Base-by-base conservation (phyloP, 2,888 invertebrate species). In the Drosophila melanosoma region DNA sequence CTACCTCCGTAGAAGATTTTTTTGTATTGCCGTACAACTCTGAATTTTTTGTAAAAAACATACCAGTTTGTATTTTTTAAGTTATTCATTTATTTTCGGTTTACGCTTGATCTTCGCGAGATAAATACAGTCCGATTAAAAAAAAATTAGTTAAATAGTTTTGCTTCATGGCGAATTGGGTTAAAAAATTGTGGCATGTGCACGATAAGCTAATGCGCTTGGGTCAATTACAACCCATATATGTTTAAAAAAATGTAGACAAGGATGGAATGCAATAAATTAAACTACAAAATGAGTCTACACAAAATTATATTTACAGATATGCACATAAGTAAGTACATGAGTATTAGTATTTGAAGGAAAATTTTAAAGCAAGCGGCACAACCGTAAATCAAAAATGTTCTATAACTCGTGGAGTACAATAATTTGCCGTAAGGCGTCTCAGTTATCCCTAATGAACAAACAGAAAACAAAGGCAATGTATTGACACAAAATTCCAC, bases 301-400 rank as follows among this genome's bases (percentile, higher is more conserved):
- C 26, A 26, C 17, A 29, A 49, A 11, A 48, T 48, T 48, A 23
- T 48, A 48, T 49, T 49, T 26, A 49, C 26, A 49, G 26, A 15
- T 29, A 49, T 42, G 58, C 32, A 20, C 12, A 42, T 3, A 20
- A 12, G 20, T 42, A 15, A 15, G 15, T 7, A 45, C 45, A 45
- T 45, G 15, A 45, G 20, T 23, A 45, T 45, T 45, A 20, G 12
- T 20, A 23, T 15, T 45, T 45, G 51, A 65, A 63, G 53, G 38
- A 49, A 66, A 71, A 66, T 66, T 64, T 62, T 61, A 57, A 85
- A 80, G 74, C 77, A 74, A 23, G 35, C 20, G 45, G 72, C 69
- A 77, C 67, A 45, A 54, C 17, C n/a, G 26, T 42, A 54, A 63
- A 59, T 29, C 33, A 70, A 42, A 78, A 74, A 68, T 66, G 48